Conservation (phyloP, 2,113 vertebrate species). For the Prietella phreatophila region DNA sequence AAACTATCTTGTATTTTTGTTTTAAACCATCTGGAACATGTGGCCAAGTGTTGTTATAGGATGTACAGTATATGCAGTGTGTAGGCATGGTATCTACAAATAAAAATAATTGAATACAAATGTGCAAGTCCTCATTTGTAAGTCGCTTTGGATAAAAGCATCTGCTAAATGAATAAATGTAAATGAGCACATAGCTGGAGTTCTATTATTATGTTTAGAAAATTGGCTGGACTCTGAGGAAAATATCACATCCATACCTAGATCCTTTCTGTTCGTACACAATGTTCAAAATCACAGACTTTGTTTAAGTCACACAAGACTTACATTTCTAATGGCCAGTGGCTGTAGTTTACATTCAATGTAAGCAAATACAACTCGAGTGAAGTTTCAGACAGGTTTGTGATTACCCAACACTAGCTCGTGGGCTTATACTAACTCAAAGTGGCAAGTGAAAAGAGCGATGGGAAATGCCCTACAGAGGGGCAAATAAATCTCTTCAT, state of each 20-base stretch:
- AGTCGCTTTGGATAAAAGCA: too few species aligned
- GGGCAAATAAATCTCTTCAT: neutral
- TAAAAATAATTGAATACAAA: neutral
- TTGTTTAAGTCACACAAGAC: neutral
- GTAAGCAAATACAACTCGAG: neutral
- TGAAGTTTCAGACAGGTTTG: neutral
- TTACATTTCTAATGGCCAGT: neutral
- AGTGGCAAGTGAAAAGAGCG: neutral
- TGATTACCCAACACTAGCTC: neutral
- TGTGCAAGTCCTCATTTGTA: too few species aligned
- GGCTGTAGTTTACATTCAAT: neutral
- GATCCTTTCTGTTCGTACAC: neutral
- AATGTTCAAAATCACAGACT: neutral
- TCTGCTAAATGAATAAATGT: neutral
- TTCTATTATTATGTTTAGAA: neutral
- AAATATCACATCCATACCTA: neutral
- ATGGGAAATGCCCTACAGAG: neutral
- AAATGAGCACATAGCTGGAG: neutral
- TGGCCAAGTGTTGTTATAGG: neutral
- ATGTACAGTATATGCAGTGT: neutral
- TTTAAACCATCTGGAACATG: neutral
- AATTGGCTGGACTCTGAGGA: neutral
- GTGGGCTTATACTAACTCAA: neutral
- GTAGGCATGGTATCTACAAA: neutral
- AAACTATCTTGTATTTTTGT: neutral